These are phyloP conservation scores for Sipunculus nudus DNA, from an alignment of 2,888 invertebrate genomes.

Conservation along the genomic window DNA sequence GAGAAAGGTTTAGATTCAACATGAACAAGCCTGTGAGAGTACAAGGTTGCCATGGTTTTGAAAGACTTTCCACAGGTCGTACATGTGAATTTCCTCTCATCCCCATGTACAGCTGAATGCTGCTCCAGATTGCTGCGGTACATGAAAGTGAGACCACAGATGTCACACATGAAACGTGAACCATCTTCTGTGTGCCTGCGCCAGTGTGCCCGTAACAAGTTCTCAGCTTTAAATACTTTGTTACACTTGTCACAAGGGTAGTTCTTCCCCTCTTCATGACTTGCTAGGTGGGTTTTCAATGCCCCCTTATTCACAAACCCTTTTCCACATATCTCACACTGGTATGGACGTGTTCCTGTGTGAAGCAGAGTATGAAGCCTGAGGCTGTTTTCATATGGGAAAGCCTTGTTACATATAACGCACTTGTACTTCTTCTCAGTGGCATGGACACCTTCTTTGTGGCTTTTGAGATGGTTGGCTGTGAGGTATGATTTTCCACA, in stretches of 20 bases:
- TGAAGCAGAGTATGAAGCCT: constrained; percentile 55
- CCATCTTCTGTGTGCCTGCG: constrained; percentile 47
- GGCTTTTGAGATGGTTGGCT: constrained; percentile 55
- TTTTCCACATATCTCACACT: constrained; percentile 50
- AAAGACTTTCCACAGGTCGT: constrained; percentile 52
- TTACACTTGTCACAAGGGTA: constrained; percentile 52
- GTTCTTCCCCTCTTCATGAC: constrained; percentile 32
- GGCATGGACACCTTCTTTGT: constrained; percentile 52
- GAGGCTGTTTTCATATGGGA: constrained; percentile 56
- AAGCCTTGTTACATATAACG: constrained; percentile 51
- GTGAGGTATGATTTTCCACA: constrained; percentile 60
- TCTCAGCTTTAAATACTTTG: constrained; percentile 54
- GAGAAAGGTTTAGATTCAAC: constrained; percentile 46
- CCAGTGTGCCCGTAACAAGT: constrained; percentile 48
- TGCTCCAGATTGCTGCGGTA: constrained; percentile 57
- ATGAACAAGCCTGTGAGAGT: constrained; percentile 56
- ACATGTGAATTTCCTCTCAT: constrained; percentile 49
- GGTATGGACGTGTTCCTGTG: constrained; percentile 46
- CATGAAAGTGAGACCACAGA: constrained; percentile 44
- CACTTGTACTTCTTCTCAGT: constrained; percentile 46
- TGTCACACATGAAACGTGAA: constrained; percentile 29
- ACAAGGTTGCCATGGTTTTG: constrained; percentile 54
- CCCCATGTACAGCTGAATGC: constrained; percentile 53
- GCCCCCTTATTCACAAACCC: constrained; percentile 48
- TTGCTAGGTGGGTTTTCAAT: too few species aligned